phyloP scores from a whole-genome alignment of 2,113 vertebrate genomes.

The Pomatostomus ruficeps region DNA sequence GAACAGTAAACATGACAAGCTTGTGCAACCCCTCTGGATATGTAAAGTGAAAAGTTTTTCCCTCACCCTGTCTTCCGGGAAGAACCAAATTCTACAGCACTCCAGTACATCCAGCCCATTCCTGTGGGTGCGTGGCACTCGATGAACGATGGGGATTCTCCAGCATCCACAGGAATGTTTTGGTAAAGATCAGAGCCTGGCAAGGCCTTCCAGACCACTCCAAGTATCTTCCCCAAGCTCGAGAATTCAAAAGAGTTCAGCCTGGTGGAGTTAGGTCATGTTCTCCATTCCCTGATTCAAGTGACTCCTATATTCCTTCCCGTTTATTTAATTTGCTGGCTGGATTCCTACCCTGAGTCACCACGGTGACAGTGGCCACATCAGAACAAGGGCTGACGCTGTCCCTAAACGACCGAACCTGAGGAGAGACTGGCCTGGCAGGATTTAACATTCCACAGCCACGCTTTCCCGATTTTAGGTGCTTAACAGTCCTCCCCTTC shows the following conservation, averaged over 20 bases:
- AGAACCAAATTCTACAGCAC: neutral
- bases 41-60: neutral
- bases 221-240: neutral
- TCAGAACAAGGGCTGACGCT: neutral
- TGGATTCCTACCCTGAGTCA: neutral
- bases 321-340: neutral
- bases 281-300: neutral
- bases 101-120: neutral
- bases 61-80: neutral
- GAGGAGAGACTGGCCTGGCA: neutral
- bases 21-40: neutral
- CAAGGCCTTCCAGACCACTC: neutral
- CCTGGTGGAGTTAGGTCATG: neutral
- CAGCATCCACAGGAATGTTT: neutral
- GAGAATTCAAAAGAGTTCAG: neutral
- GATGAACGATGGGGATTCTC: neutral
- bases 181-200: neutral
- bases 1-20: neutral
- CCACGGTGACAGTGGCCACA: neutral
- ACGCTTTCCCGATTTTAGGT: neutral
- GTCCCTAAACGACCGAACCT: rapidly evolving
- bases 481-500: neutral
- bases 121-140: rapidly evolving
- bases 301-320: neutral
- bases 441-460: neutral